phyloP scores from a whole-genome alignment of 2,797 vertebrate genomes.

The Paguma larvata region DNA sequence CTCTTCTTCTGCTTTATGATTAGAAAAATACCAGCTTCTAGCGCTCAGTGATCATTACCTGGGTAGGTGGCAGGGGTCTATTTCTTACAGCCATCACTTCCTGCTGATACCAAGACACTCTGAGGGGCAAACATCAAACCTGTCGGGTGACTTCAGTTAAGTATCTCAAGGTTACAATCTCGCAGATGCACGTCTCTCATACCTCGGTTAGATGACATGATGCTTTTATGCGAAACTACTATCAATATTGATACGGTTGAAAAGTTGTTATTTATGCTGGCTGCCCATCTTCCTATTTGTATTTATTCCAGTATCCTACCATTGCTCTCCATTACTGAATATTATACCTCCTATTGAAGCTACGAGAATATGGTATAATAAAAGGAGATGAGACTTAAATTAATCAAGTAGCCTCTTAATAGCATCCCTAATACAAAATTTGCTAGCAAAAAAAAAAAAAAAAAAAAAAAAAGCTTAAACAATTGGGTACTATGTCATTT shows the following conservation, averaged over 20 bases:
- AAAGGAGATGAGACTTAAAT: background rate
- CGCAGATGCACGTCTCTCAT: fast-evolving
- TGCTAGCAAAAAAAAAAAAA: background rate
- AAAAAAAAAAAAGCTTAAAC: background rate
- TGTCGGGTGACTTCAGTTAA: too few species aligned
- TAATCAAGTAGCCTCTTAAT: background rate
- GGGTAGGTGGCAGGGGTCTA: background rate
- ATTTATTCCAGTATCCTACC: background rate
- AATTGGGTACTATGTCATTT: background rate
- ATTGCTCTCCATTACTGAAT: background rate
- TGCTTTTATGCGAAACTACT: background rate
- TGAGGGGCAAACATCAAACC: background rate
- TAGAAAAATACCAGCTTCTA: background rate
- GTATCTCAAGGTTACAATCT: too few species aligned
- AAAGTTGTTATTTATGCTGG: background rate
- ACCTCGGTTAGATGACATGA: background rate
- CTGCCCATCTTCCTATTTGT: background rate
- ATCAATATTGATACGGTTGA: background rate
- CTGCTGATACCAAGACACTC: background rate
- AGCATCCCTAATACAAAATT: background rate
- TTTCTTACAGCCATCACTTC: background rate
- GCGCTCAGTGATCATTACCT: background rate
- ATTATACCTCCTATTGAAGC: background rate
- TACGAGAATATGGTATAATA: background rate
- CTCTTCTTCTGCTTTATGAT: background rate